Conservation (phyloP, 1,140 invertebrate species). For the Palaemon carinicauda region DNA sequence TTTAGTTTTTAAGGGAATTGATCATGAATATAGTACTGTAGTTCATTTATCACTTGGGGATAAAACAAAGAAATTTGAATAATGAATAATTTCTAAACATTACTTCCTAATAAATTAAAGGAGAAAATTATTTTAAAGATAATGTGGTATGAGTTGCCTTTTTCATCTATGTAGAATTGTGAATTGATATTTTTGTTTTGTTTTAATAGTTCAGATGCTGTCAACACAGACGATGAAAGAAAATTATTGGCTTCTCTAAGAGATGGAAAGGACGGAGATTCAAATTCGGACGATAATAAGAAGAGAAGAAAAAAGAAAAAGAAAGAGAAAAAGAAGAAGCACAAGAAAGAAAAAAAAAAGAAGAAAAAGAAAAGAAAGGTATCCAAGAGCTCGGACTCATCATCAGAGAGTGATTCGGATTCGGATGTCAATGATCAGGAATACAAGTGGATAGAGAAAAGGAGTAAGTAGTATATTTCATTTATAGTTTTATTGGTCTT, state of each 20-base stretch:
- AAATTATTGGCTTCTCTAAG: neutral
- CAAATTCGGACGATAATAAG: neutral
- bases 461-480: constrained; percentile 2
- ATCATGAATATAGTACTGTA: too few species aligned
- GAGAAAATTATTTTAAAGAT: too few species aligned
- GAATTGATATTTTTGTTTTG: neutral
- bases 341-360: constrained; percentile 21
- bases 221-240: constrained; percentile 31
- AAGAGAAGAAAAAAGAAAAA: constrained; percentile 37
- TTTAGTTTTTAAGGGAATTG: too few species aligned
- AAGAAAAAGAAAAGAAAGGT: constrained; percentile 17
- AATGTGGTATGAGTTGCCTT: too few species aligned
- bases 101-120: too few species aligned
- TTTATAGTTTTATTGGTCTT: neutral
- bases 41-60: too few species aligned
- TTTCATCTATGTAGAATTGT: too few species aligned
- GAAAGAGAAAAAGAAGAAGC: constrained; percentile 21
- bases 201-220: constrained; percentile 13
- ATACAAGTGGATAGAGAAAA: constrained; percentile 34
- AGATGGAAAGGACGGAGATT: neutral
- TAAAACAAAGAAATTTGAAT: too few species aligned
- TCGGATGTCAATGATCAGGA: constrained; percentile 15
- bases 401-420: constrained; percentile 15
- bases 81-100: too few species aligned
- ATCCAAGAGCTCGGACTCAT: neutral